Conservation (phyloP, 30 jellyfish, hydroid and myxozoan species). For the Hydra vulgaris region DNA sequence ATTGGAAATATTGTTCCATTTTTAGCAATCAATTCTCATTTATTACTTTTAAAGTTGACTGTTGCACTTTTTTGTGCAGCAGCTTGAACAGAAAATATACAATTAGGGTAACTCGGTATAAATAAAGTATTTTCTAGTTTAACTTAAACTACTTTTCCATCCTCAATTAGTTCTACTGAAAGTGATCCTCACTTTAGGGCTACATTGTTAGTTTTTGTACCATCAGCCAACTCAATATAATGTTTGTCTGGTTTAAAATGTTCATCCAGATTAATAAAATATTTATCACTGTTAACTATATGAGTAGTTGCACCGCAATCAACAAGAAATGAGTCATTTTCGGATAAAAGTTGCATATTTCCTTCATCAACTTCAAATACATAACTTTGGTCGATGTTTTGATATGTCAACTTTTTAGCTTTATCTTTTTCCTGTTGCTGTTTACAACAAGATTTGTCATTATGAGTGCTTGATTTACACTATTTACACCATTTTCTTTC, state of each 20-base stretch:
- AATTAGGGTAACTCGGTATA: no score
- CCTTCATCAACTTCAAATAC: conserved; percentile 14
- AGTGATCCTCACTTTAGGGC: conserved; percentile 49
- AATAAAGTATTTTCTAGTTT: no score
- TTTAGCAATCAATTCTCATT: conserved; percentile 7
- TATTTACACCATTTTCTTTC: conserved; percentile 35
- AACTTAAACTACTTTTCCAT: conserved; percentile 31
- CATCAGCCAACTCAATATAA: conserved; percentile 47
- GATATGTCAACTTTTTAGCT: neutral
- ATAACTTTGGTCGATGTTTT: conserved; percentile 10
- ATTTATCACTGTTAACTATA: no score
- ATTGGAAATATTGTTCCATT: conserved; percentile 33
- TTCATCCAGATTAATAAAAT: no score
- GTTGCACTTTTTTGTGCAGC: conserved; percentile 25
- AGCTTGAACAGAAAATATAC: no score
- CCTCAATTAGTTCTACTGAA: neutral
- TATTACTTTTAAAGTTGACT: conserved; percentile 21
- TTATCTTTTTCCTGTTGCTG: conserved; percentile 45
- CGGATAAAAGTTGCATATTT: conserved; percentile 29
- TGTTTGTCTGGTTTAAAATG: conserved; percentile 59
- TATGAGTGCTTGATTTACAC: conserved; percentile 44
- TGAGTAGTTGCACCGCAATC: no score
- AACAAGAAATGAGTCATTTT: conserved; percentile 18
- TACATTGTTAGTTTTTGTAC: conserved; percentile 42
- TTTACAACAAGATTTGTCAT: conserved; percentile 36